A percentile compares a stretch with the other conserved stretches of the same genome.
Conservation (phyloP, 64 coral and sea anemone genomes). For the Montipora foliosa region DNA sequence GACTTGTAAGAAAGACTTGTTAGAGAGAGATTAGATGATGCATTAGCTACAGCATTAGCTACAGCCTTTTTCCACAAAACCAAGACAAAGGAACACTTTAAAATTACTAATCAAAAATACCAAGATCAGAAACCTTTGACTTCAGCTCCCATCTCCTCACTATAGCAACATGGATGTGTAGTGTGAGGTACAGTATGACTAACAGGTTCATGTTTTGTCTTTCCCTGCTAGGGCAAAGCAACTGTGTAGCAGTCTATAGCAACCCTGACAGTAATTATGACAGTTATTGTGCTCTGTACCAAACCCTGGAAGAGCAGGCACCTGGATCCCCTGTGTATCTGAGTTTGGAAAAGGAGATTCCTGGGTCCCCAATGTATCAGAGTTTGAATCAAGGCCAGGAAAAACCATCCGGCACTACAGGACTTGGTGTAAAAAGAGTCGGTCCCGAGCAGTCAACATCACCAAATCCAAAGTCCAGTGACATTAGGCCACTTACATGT, state of each 20-base stretch:
- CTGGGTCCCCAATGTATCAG: neutral
- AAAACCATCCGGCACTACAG: neutral
- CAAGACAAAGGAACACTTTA: too few species aligned
- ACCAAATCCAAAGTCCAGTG: neutral
- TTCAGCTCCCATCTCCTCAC: too few species aligned
- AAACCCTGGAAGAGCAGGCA: conserved; percentile 10
- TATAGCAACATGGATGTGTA: too few species aligned
- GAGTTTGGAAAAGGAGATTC: neutral
- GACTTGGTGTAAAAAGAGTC: neutral
- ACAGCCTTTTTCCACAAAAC: too few species aligned
- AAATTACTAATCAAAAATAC: too few species aligned
- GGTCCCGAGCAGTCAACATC: neutral
- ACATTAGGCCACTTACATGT: neutral
- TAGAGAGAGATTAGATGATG: too few species aligned
- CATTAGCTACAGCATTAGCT: too few species aligned
- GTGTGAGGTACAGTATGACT: too few species aligned
- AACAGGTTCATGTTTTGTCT: neutral
- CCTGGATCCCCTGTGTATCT: conserved; percentile 1
- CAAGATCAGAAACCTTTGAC: too few species aligned
- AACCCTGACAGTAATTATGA: conserved; percentile 4
- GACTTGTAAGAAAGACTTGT: too few species aligned
- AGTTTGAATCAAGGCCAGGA: neutral
- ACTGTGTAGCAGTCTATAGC: neutral
- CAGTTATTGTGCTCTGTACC: neutral
- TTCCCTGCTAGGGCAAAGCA: neutral